Base-by-base conservation (phyloP, 2,888 invertebrate species). In the Meghimatium bilineatum region DNA sequence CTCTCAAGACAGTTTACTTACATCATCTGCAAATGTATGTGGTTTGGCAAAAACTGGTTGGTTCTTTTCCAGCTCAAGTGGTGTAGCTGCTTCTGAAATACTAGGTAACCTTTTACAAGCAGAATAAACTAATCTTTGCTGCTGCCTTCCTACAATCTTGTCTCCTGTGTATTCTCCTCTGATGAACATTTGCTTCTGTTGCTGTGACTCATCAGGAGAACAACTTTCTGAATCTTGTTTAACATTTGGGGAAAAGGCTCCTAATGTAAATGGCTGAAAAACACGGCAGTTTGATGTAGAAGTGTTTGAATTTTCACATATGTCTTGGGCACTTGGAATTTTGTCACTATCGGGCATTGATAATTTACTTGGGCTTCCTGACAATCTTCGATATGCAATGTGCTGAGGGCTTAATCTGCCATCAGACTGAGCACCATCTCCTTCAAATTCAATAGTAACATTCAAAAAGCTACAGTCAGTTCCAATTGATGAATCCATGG, bases 401-500 rank as follows among this genome's bases (percentile, higher is more conserved):
- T 32, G n/a, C n/a, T n/a, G 38, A 12, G 72, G 72, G 29, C 72
- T 63, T 26, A 34, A 38, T 23, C 23, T 66, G 32, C 36, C n/a
- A 0, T 66, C 67, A 26, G 52, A 14, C 10, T 66, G 66, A 20
- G 56, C 29, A 14, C 36, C 66, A 49, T 60, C 66, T 10, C 38
- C 75, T 71, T 82, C 83, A 78, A 38, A 78, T 71, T 84, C 84
- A 34, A 84, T 84, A 23, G 84, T 80, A 38, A 44, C 66, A 71
- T 84, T 84, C 29, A 84, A 74, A 32, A 72, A 32, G 52, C 79
- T 72, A 75, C 60, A 52, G 60, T 84, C 84, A n/a, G 72, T 71
- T 29, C 75, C 84, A n/a, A 80, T 74, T 66, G 84, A 52, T 12
- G 67, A 66, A 44, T 84, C 75, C 52, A 80, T 32, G 34, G 79